Evolutionary conservation across 2,113 vertebrate species (phyloP).

Genomic region (Caretta caretta): DNA sequence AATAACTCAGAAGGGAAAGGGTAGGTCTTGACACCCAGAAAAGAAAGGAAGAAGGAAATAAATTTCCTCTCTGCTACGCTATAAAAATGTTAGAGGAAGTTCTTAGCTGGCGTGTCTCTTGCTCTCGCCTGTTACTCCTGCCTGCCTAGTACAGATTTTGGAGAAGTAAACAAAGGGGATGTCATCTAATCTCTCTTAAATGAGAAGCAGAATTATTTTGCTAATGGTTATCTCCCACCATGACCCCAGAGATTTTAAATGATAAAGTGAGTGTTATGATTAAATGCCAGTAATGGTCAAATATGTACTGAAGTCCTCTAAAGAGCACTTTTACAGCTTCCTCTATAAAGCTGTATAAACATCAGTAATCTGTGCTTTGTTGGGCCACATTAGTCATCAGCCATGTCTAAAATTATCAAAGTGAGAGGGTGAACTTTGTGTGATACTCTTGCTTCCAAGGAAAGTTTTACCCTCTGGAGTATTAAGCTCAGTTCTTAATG

Average conservation of each 20-base stretch:
- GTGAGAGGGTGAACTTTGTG: constrained; percentile 38
- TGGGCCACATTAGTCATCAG: constrained; percentile 45
- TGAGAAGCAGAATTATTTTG: constrained; percentile 42
- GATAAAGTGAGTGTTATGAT: constrained; percentile 46
- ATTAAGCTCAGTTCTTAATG: not conserved
- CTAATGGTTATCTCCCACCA: constrained; percentile 39
- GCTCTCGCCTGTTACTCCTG: not conserved
- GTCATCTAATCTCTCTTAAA: constrained; percentile 20
- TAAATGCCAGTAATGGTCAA: constrained; percentile 70
- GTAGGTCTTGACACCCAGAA: not conserved
- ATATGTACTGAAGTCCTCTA: constrained; percentile 69
- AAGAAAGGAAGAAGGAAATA: not conserved
- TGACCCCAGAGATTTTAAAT: constrained; percentile 43
- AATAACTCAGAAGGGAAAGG: not conserved
- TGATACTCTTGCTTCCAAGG: not conserved
- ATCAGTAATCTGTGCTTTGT: constrained; percentile 42
- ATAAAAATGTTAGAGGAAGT: not conserved
- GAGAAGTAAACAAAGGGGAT: not conserved
- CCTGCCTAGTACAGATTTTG: not conserved
- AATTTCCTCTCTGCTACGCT: not conserved
- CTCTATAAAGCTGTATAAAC: constrained; percentile 62
- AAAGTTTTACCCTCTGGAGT: not conserved
- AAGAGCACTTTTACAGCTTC: constrained; percentile 49
- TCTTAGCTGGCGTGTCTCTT: not conserved
- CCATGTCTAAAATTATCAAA: not conserved